Evolutionary conservation across 2,113 vertebrate species (phyloP).

Genomic region (Orientallactaga bullata): DNA sequence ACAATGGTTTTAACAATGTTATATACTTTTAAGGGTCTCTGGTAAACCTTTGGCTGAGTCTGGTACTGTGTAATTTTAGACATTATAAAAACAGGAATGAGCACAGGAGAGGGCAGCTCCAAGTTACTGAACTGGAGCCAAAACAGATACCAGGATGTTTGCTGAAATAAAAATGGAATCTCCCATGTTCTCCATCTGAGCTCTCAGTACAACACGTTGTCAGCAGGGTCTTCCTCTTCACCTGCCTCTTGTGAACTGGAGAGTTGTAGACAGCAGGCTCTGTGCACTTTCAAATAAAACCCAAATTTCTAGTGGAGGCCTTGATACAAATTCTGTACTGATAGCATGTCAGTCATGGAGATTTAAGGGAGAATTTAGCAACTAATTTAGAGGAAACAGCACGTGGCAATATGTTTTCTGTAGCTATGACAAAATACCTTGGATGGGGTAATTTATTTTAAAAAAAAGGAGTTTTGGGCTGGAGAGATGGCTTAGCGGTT

Average conservation of each 20-base stretch:
- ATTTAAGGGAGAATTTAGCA: background rate
- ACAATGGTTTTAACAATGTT: constrained; percentile 71
- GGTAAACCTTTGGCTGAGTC: constrained; percentile 49
- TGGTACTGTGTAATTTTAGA: constrained; percentile 30
- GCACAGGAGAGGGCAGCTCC: background rate
- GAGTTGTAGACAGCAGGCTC: background rate
- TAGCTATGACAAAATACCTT: background rate
- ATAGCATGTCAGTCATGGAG: background rate
- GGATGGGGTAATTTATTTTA: background rate
- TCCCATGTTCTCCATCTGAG: background rate
- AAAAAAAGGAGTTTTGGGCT: too few species aligned
- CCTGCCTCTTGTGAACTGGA: background rate
- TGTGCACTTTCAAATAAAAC: background rate
- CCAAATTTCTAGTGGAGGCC: background rate
- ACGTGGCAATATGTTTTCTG: background rate
- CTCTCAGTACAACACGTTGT: background rate
- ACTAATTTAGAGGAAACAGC: background rate
- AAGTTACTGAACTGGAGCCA: background rate
- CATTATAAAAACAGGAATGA: constrained; percentile 36
- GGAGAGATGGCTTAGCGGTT: too few species aligned
- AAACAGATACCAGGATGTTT: background rate
- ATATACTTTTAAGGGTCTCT: constrained; percentile 65
- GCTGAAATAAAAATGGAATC: background rate
- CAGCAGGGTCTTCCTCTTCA: background rate
- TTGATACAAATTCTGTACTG: background rate